Evolutionary conservation across 2,797 vertebrate genomes (phyloP), one percentile per base, ranked within the genome.

Genomic region (Clarias pachynema): DNA sequence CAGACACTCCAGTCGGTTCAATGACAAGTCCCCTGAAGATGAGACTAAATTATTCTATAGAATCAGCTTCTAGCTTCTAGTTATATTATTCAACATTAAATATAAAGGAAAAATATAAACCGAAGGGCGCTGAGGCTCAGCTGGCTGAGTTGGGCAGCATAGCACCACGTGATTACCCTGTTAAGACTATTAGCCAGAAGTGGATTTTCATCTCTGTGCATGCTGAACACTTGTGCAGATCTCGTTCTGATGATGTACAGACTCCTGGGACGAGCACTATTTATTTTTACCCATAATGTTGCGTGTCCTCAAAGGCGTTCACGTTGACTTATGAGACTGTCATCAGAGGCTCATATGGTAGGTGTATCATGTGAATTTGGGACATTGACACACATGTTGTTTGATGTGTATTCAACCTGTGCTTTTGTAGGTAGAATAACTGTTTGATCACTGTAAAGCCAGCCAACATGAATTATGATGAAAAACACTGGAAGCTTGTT

Each of bases 401-500:
- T 73, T 74, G 60, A 80, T 80, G 68, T 86, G 22, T 80, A 83
- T 84, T 80, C 68, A 84, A 53, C 16, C 68, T 74, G 85, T 56
- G 29, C 15, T 79, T 4, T 26, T 10, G 60, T 79, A 63, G 22
- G 57, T 40, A 14, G 26, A 3, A 53, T 22, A 10, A 49, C 10
- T 49, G 44, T 49, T 49, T 22, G 18, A 57, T 74, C 40, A 63
- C 29, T 66, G 68, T 18, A 65, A 65, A 81, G 8, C 22, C 15
- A 37, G 20, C 26, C 9, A 69, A 10, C 15, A 14, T 53, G 22
- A 80, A 72, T 65, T 22, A 57, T 74, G 26, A 34, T 37, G 49
- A 34, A 10, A 73, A 40, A 40, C 4, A 3, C 8, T 56, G 44
- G 14, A 26, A 14, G 18, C 3, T 49, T 26, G n/a, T 49, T 56